Conservation (phyloP, 1,140 invertebrate genomes). For the Dreissena rostriformis region DNA sequence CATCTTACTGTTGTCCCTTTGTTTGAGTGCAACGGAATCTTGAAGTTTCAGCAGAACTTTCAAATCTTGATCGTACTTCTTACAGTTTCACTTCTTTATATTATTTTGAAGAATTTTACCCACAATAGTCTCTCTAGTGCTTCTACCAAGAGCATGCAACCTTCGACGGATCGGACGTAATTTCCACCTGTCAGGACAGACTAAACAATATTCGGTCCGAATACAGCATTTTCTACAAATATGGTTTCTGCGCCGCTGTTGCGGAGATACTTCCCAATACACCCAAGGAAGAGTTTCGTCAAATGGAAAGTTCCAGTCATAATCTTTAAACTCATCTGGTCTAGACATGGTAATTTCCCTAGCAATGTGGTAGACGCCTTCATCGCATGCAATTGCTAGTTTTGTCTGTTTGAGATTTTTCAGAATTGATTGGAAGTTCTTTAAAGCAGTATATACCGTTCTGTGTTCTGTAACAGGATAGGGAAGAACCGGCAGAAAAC, state of each 20-base stretch:
- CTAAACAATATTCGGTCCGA: conserved; percentile 12
- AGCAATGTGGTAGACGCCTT: conserved; percentile 22
- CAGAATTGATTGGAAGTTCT: not conserved
- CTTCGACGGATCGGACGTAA: conserved; percentile 10
- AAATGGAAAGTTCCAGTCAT: conserved; percentile 26
- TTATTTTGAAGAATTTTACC: not conserved
- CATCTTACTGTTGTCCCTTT: conserved; percentile 5
- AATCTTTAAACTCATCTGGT: conserved; percentile 6
- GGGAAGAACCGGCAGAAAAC: conserved; percentile 11
- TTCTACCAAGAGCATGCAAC: conserved; percentile 16
- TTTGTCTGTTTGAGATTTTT: not conserved
- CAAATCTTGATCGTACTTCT: conserved; percentile 4
- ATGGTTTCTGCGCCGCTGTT: conserved; percentile 17
- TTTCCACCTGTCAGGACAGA: conserved; percentile 12
- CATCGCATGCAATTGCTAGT: conserved; percentile 11
- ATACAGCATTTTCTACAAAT: conserved; percentile 13
- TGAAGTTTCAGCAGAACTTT: not conserved
- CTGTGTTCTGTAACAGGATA: conserved; percentile 7
- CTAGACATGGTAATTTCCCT: not conserved
- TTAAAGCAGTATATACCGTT: conserved; percentile 21
- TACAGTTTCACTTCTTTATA: no score
- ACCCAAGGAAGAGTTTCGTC: conserved; percentile 21
- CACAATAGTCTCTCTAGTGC: conserved; percentile 16
- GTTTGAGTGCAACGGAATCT: not conserved
- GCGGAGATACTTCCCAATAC: conserved; percentile 19